Evolutionary conservation across 2,113 vertebrate species (phyloP), one percentile per base, ranked within the genome.

Genomic region (Indri indri): DNA sequence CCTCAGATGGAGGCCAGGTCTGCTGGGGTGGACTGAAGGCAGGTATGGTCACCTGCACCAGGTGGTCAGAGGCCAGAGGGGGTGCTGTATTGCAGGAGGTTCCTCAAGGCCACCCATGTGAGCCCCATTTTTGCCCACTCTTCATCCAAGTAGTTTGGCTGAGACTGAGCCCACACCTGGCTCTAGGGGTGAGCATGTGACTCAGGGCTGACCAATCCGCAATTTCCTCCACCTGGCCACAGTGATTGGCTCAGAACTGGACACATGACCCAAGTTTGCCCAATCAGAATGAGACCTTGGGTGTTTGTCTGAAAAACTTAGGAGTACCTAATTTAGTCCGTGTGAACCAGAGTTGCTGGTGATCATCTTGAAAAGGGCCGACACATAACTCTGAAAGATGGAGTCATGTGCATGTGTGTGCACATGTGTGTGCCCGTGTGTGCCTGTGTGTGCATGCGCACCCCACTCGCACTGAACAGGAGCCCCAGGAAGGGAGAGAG

Each of bases 351-450:
- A 70, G 52, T 34, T 68, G 13, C n/a, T 40, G 25, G 37, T 65
- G 34, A 20, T 47, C 63, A 59, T 80, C n/a, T 18, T 6, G 32
- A 63, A 57, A 63, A 57, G 23, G 45, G 14, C 6, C 70, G 59
- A 37, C 8, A 82, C 30, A 7, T 10, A 47, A 20, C 0, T 47
- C 45, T 37, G n/a, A n/a, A 79, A 77, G 70, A 23, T 2, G 12
- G 30, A 74, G 47, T 18, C 25, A 30, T 0, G 5, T 37, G 7
- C 34, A 10, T 32, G 20, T 8, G 0, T 7, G 3, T 2, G 8
- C 23, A 8, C 17, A 0, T 17, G 6, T 32, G 42, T 40, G 11
- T 57, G 40, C 13, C 3, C 17, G 20, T 7, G 0, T 6, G 3
- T 2, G 8, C 23, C 5, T 23, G 14, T 32, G 42, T 40, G 12